These are phyloP conservation scores for Cydia splendana DNA, from an alignment of 1,140 invertebrate genomes.

Conservation along the genomic window DNA sequence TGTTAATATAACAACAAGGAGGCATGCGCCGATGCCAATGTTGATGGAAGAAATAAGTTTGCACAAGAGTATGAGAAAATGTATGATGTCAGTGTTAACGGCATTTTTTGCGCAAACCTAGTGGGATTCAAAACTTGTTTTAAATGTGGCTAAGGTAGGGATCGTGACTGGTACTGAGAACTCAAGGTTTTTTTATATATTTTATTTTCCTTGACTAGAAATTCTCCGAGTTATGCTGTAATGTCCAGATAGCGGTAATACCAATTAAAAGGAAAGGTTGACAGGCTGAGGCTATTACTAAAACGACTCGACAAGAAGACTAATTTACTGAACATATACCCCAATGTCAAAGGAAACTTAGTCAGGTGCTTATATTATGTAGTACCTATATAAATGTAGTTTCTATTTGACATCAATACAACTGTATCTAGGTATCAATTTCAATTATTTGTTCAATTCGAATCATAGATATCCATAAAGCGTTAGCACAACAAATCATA, in stretches of 20 bases:
- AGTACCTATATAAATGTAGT: not conserved
- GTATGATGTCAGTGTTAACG: constrained; percentile 21
- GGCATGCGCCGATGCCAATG: not conserved
- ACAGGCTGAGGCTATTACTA: not conserved
- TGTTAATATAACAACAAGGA: not conserved
- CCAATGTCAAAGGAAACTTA: too few species aligned
- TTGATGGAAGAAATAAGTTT: not conserved
- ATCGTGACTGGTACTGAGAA: constrained; percentile 13
- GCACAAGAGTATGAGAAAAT: constrained; percentile 17
- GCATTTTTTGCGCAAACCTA: constrained; percentile 5
- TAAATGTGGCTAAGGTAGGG: not conserved
- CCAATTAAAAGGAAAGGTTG: constrained; percentile 4
- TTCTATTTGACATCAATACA: not conserved
- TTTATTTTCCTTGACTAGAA: constrained; percentile 10
- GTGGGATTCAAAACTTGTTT: constrained; percentile 1
- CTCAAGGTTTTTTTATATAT: not conserved
- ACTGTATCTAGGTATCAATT: not conserved
- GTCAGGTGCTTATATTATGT: too few species aligned
- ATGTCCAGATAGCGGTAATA: not conserved
- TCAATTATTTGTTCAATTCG: too few species aligned
- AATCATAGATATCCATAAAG: too few species aligned
- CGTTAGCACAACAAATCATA: too few species aligned
- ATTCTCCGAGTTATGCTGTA: not conserved
- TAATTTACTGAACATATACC: not conserved
- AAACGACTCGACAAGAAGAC: not conserved